Evolutionary conservation across 2,113 vertebrate species (phyloP), one percentile per base, ranked within the genome.

Genomic region (Erpornis zantholeuca): DNA sequence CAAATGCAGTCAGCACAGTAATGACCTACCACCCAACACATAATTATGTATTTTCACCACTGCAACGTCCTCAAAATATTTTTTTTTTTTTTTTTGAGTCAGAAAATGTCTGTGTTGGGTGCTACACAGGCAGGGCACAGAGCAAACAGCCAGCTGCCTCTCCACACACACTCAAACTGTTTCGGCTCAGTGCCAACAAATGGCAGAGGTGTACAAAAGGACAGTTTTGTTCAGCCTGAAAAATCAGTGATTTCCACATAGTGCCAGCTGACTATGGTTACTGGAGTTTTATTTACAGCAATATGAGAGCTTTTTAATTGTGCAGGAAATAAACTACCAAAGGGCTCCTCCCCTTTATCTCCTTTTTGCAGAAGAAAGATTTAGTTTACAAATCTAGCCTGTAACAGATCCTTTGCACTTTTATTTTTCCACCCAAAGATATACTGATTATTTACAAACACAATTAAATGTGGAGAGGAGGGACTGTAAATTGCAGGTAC

Each of bases 381-480:
- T 91, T 91, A 86, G 49, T 94, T 95, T 94, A 50, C 45, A 64
- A 86, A 94, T 91, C 80, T 72, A n/a, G 80, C 72, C 53, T 31
- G 25, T 64, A 90, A 75, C 33, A 76, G 52, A 90, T 91, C 33
- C 27, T 84, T 89, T 79, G 54, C 65, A 69, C 63, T 89, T 96
- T 72, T 91, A 88, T 93, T 91, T 94, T 96, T 81, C 44, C 53
- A 88, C 35, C 49, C 77, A 69, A 93, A 89, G 77, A 92, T 79
- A 92, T 71, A 83, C 60, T 68, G 40, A 76, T 90, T 97, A 93
- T 96, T 95, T 94, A 96, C 83, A 96, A 92, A 93, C 78, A 89
- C 83, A 94, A 95, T 93, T 96, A 95, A 95, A 95, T 47, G 69
- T 89, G 81, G 42, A 91, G 88, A 92, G 91, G 69, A 92, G 73